phyloP scores from a whole-genome alignment of 1,140 invertebrate species.

The Drosophila biarmipes region DNA sequence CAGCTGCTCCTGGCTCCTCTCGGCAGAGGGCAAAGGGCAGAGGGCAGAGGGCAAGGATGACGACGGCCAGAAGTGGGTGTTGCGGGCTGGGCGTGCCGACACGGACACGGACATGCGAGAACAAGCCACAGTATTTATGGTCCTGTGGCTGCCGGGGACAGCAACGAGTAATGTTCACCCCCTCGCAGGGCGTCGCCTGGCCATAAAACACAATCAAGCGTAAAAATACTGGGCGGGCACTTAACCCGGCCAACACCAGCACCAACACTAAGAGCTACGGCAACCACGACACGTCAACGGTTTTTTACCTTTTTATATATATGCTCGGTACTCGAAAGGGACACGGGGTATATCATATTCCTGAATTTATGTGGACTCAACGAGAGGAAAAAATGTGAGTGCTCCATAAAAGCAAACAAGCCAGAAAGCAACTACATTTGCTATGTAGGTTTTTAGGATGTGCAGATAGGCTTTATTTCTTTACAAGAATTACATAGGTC shows the following conservation, averaged over 20 bases:
- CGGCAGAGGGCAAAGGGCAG: conserved; percentile 16
- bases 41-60: conserved; percentile 6
- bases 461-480: background rate
- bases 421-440: background rate
- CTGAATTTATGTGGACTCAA: conserved; percentile 2
- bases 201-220: conserved; percentile 82
- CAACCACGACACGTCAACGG: conserved; percentile 65
- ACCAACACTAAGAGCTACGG: conserved; percentile 24
- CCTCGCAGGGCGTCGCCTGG: conserved; percentile 42
- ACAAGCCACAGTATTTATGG: conserved; percentile 81
- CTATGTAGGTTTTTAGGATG: too few relatives aligned
- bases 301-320: conserved; percentile 31
- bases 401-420: background rate
- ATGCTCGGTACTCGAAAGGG: conserved; percentile 23
- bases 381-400: conserved; percentile 1
- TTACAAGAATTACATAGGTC: too few relatives aligned
- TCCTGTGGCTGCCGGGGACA: conserved; percentile 66
- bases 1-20: conserved; percentile 49
- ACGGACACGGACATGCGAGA: conserved; percentile 73
- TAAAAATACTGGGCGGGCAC: conserved; percentile 76
- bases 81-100: conserved; percentile 62
- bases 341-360: conserved; percentile 34
- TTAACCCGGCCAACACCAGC: conserved; percentile 65
- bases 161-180: conserved; percentile 40
- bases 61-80: conserved; percentile 1